Conservation (phyloP, 2,113 vertebrate species). For the Zosterops lateralis region DNA sequence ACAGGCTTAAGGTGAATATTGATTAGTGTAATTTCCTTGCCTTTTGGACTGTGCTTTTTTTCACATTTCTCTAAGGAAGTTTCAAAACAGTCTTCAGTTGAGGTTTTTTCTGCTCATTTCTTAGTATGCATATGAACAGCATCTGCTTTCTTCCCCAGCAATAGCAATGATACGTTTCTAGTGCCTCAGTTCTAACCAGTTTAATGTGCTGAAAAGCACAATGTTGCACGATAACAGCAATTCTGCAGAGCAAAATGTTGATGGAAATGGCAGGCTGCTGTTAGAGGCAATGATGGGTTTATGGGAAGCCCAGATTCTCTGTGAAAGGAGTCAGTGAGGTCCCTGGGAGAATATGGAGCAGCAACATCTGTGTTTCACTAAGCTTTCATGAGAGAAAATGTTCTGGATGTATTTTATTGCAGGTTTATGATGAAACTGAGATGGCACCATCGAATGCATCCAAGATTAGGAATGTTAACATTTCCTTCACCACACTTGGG, state of each 20-base stretch:
- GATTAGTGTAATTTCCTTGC: background rate
- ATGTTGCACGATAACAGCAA: background rate
- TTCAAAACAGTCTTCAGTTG: background rate
- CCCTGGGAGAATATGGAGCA: slow-evolving; percentile 2
- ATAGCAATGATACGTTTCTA: background rate
- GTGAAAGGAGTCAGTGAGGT: background rate
- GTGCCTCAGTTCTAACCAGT: background rate
- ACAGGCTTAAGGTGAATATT: background rate
- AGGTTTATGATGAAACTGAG: slow-evolving; percentile 28
- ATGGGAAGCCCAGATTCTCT: background rate
- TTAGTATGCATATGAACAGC: background rate
- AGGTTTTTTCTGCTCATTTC: background rate
- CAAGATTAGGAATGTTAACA: slow-evolving; percentile 48
- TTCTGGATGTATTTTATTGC: slow-evolving; percentile 25
- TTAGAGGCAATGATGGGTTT: background rate
- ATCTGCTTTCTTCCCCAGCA: background rate
- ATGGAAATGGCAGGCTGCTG: slow-evolving; percentile 19
- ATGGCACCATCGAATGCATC: slow-evolving; percentile 18
- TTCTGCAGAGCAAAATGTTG: slow-evolving; percentile 25
- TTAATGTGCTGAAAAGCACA: background rate
- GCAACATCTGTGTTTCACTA: slow-evolving; percentile 41
- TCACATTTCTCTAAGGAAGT: background rate
- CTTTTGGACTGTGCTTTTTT: background rate
- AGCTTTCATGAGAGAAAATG: background rate
- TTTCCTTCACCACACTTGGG: slow-evolving; percentile 20